Conservation (phyloP, 2,113 vertebrate species). For the Percina caprodes region DNA sequence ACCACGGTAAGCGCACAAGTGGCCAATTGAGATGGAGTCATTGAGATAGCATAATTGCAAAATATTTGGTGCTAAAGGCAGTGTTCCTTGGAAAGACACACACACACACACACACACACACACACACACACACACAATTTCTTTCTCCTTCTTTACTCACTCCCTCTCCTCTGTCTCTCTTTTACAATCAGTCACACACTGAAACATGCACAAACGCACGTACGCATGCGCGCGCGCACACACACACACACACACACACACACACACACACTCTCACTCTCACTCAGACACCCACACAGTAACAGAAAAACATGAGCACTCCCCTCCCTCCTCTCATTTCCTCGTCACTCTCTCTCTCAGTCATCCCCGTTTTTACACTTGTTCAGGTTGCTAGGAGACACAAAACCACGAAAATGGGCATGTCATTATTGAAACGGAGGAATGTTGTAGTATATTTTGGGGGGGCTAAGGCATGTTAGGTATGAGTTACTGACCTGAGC, state of each 20-base stretch:
- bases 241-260: constrained; percentile 19
- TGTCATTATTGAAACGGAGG: constrained; percentile 78
- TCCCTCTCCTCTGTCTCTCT: constrained; percentile 3
- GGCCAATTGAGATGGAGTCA: constrained; percentile 64
- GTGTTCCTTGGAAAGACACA: constrained; percentile 28
- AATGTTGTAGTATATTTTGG: constrained; percentile 63
- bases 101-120: constrained; percentile 6
- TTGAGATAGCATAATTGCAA: constrained; percentile 58
- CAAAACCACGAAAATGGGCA: constrained; percentile 80
- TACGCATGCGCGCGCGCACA: constrained; percentile 16
- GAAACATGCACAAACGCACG: neutral
- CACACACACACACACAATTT: neutral
- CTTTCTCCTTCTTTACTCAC: constrained; percentile 33
- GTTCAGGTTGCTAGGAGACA: constrained; percentile 84
- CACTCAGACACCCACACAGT: constrained; percentile 71
- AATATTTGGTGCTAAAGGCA: constrained; percentile 69
- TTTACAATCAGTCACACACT: neutral
- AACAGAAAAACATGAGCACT: constrained; percentile 65
- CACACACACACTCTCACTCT: constrained; percentile 59
- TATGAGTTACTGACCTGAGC: constrained; percentile 4
- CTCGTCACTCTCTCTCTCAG: constrained; percentile 76
- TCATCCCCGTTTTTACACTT: constrained; percentile 84
- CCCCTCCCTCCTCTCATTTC: constrained; percentile 64
- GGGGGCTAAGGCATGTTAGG: constrained; percentile 48
- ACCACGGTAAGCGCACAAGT: constrained; percentile 74